phyloP scores from a whole-genome alignment of 2,113 vertebrate genomes.

The Orycteropus afer region DNA sequence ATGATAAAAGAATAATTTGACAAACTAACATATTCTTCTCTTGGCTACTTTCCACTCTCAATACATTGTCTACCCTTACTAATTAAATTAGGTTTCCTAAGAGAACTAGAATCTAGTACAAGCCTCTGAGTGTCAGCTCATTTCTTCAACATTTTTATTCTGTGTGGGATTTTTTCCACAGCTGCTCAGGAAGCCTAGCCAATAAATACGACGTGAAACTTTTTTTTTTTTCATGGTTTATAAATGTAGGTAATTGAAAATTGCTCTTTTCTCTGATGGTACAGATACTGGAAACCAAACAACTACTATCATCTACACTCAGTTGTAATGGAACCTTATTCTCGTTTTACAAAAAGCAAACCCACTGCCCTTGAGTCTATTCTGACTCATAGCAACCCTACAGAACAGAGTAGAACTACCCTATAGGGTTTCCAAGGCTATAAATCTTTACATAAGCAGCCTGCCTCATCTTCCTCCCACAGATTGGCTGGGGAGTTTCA shows the following conservation, averaged over 20 bases:
- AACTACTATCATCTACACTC: conserved; percentile 45
- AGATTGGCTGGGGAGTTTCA: too few species aligned
- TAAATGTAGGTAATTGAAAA: conserved; percentile 47
- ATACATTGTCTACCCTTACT: background rate
- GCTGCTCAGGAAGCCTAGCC: conserved; percentile 36
- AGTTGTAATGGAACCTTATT: conserved; percentile 43
- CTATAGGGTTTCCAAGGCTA: too few species aligned
- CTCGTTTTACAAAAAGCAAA: too few species aligned
- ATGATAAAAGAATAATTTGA: too few species aligned
- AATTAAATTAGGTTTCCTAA: background rate
- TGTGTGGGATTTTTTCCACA: conserved; percentile 47
- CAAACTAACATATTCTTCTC: background rate
- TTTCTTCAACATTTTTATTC: conserved; percentile 47
- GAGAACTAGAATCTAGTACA: conserved; percentile 14
- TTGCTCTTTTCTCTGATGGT: conserved; percentile 27
- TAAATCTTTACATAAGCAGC: too few species aligned
- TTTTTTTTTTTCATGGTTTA: conserved; percentile 51
- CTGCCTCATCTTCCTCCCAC: too few species aligned
- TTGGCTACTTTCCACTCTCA: background rate
- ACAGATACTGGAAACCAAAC: background rate
- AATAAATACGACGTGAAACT: conserved; percentile 53
- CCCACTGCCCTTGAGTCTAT: too few species aligned
- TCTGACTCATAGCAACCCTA: too few species aligned
- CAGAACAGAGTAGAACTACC: too few species aligned
- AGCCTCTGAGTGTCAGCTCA: background rate